Conservation (phyloP, 2,888 invertebrate genomes). For the Pristionchus entomophagus region DNA sequence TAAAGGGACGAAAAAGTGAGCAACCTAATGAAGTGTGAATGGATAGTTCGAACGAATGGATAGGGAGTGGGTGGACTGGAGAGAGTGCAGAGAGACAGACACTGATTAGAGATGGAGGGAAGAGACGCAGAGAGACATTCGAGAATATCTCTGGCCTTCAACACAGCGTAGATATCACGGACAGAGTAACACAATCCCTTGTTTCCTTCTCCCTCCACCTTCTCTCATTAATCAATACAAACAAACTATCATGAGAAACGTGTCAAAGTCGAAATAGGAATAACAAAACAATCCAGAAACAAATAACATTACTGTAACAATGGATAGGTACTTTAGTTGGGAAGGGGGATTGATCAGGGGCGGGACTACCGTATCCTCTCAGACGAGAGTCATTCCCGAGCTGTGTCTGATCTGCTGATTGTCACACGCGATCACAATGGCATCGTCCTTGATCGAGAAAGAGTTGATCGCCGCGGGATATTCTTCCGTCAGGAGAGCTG, state of each 20-base stretch:
- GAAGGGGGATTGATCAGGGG: not conserved
- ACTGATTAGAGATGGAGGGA: not conserved
- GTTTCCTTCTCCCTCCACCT: not conserved
- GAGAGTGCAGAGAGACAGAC: conserved; percentile 24
- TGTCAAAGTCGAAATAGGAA: not conserved
- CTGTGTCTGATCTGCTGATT: conserved; percentile 41
- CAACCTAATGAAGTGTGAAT: conserved; percentile 25
- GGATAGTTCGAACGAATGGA: conserved; percentile 2
- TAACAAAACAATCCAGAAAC: too few species aligned
- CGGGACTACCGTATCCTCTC: not conserved
- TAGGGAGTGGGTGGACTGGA: not conserved
- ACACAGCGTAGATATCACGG: not conserved
- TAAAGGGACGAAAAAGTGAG: conserved; percentile 11
- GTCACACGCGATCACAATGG: conserved; percentile 42
- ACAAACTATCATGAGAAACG: not conserved
- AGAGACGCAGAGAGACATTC: not conserved
- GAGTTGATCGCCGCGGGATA: conserved; percentile 33
- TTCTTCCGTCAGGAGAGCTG: conserved; percentile 21
- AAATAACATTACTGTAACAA: not conserved
- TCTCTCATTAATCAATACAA: not conserved
- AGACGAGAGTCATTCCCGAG: conserved; percentile 28
- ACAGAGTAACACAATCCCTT: conserved; percentile 28
- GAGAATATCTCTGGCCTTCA: not conserved
- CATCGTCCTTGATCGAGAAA: conserved; percentile 38
- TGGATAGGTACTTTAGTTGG: not conserved